Evolutionary conservation across 2,113 vertebrate genomes (phyloP).

Genomic region (Odocoileus virginianus): DNA sequence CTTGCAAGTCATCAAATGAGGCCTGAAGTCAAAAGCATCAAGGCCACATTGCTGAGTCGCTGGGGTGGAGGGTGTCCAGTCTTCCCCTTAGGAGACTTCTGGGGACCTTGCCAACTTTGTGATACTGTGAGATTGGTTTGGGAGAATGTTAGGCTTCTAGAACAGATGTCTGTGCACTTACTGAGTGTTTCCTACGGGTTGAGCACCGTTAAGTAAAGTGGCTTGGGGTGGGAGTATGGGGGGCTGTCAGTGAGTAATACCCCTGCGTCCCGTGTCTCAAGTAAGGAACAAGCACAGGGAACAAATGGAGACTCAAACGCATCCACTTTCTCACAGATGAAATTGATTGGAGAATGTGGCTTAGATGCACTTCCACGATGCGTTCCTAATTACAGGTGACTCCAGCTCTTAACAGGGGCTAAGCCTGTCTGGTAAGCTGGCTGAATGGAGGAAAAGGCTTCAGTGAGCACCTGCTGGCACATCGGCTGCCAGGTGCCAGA

Average conservation of each 20-base stretch:
- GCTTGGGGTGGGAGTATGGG: background rate
- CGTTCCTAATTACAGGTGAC: background rate
- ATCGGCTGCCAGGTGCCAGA: background rate
- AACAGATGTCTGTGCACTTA: background rate
- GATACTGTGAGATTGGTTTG: background rate
- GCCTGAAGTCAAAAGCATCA: background rate
- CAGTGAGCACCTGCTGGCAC: background rate
- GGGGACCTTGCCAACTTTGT: background rate
- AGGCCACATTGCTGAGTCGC: background rate
- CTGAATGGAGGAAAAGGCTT: background rate
- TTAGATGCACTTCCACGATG: background rate
- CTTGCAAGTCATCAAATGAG: background rate
- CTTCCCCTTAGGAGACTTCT: background rate
- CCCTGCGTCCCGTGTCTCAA: background rate
- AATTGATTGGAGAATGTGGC: background rate
- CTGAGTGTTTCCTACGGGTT: background rate
- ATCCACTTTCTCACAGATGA: background rate
- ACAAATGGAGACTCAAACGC: background rate
- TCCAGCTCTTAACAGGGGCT: background rate
- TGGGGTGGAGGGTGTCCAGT: background rate
- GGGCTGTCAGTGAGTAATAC: background rate
- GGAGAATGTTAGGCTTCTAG: background rate
- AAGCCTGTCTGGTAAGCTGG: background rate
- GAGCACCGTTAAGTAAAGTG: background rate
- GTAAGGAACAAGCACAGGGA: background rate